A percentile compares a stretch with the other conserved stretches of the same genome.
Evolutionary conservation across 2,797 vertebrate genomes (phyloP).

Genomic region (Gorsachius magnificus): DNA sequence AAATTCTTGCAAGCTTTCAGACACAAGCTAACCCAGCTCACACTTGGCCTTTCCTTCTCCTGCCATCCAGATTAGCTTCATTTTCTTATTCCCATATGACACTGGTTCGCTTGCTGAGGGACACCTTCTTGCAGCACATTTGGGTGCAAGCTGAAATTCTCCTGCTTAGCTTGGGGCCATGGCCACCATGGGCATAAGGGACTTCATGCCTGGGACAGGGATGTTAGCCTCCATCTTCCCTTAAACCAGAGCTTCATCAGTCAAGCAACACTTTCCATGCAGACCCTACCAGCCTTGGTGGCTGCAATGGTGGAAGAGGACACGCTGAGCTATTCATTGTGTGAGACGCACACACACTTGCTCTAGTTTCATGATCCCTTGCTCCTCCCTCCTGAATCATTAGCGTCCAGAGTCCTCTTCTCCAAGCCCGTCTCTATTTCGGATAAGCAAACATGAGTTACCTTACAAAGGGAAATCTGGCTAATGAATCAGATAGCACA

Average conservation of each 20-base stretch:
- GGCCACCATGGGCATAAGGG: not conserved
- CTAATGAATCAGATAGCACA: slow-evolving; percentile 66
- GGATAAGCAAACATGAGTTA: not conserved
- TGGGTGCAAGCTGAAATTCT: not conserved
- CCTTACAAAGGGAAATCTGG: slow-evolving; percentile 42
- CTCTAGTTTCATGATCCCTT: not conserved
- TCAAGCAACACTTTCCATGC: accelerated
- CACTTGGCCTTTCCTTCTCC: not conserved
- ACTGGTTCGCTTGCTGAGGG: not conserved
- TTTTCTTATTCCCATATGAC: not conserved
- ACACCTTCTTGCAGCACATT: not conserved
- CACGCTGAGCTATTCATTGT: not conserved
- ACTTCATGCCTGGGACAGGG: not conserved
- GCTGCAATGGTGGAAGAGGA: not conserved
- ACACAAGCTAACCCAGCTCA: not conserved
- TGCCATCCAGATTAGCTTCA: not conserved
- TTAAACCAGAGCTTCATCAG: not conserved
- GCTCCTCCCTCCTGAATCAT: not conserved
- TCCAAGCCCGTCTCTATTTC: slow-evolving; percentile 7
- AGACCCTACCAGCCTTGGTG: not conserved
- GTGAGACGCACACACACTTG: not conserved
- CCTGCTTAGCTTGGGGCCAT: not conserved
- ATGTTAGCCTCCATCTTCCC: not conserved
- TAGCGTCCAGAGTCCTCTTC: not conserved
- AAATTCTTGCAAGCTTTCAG: not conserved